Percentiles rank a stretch among this genome's conserved stretches.
Conservation (phyloP, 2,888 invertebrate genomes). For the Molorchus minor region DNA sequence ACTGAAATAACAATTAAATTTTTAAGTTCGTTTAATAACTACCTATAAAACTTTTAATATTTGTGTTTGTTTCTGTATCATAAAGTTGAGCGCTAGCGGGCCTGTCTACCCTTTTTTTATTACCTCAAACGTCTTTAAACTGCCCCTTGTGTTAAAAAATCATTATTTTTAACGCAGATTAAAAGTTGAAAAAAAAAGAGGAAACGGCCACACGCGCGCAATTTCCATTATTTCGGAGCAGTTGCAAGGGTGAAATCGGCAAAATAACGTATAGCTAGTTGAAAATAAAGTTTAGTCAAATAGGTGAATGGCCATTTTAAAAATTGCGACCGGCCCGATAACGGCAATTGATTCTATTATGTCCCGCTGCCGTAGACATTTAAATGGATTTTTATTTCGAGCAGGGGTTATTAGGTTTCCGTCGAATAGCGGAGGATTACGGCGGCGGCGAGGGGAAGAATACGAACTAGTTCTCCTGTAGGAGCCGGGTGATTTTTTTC, state of each 20-base stretch:
- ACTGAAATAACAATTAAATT: too few species aligned
- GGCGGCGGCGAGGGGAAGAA: constrained; percentile 20
- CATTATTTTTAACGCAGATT: constrained; percentile 30
- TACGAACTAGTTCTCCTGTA: constrained; percentile 14
- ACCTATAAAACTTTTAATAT: too few species aligned
- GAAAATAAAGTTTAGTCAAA: constrained; percentile 31
- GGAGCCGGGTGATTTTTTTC: too few species aligned
- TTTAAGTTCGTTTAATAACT: too few species aligned
- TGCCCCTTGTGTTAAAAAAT: constrained; percentile 24
- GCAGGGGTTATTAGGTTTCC: constrained; percentile 29
- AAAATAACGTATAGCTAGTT: constrained; percentile 13
- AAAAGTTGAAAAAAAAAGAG: constrained; percentile 19
- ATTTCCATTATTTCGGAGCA: constrained; percentile 8
- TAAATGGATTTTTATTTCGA: constrained; percentile 35
- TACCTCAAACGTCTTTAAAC: constrained; percentile 22
- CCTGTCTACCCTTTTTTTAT: neutral
- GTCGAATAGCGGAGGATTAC: constrained; percentile 30
- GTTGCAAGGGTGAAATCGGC: neutral
- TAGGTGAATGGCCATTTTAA: constrained; percentile 33
- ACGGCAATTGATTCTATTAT: constrained; percentile 34
- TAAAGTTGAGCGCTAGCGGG: neutral
- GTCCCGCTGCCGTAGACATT: constrained; percentile 22
- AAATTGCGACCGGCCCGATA: constrained; percentile 34
- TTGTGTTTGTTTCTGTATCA: constrained; percentile 2
- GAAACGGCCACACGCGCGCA: constrained; percentile 10